phyloP scores from a whole-genome alignment of 2,888 invertebrate species.

The Brachypterus glaber region DNA sequence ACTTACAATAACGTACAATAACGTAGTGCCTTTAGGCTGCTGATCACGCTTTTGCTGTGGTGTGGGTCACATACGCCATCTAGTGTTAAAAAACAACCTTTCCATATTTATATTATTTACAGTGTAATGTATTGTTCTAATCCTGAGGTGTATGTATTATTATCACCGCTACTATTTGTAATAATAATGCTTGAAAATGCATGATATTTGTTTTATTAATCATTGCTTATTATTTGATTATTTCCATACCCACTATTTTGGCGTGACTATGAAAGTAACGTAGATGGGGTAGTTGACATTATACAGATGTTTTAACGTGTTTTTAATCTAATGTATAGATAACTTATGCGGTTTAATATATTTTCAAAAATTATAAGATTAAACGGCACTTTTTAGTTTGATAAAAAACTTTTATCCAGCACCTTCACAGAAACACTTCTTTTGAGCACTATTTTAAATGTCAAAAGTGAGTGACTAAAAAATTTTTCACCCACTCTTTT shows the following conservation, averaged over 20 bases:
- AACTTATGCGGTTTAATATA: no score
- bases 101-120: slow-evolving; percentile 35
- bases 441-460: no score
- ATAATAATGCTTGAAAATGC: slow-evolving; percentile 82
- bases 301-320: no score
- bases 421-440: no score
- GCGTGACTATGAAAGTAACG: neutral
- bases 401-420: no score
- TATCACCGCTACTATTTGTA: slow-evolving; percentile 63
- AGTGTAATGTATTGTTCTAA: slow-evolving; percentile 46
- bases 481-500: no score
- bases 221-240: slow-evolving; percentile 40
- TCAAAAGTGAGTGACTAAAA: no score
- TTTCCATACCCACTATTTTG: slow-evolving; percentile 20
- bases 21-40: slow-evolving; percentile 43
- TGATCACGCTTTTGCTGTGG: slow-evolving; percentile 40
- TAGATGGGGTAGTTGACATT: no score
- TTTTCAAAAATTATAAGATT: no score
- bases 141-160: slow-evolving; percentile 49
- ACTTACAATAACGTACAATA: slow-evolving; percentile 39
- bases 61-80: slow-evolving; percentile 36
- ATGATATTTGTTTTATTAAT: slow-evolving; percentile 75
- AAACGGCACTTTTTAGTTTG: no score
- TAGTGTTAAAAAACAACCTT: slow-evolving; percentile 8
- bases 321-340: no score